Base-by-base conservation (phyloP, 1,140 invertebrate genomes). In the Vollenhovia emeryi region DNA sequence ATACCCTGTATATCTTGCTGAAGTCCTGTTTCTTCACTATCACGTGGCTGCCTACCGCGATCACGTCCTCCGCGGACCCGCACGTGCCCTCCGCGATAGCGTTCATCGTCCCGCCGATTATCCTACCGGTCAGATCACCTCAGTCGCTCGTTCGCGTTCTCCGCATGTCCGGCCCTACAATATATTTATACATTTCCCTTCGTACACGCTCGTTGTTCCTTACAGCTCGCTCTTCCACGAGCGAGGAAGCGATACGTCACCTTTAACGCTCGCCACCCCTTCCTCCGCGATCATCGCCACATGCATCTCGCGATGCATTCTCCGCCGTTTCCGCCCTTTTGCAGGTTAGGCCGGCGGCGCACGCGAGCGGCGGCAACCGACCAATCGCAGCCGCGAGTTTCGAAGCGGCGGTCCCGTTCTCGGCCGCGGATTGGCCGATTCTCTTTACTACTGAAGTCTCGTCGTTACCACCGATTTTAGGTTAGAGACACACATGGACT, bases 21-120 rank as follows among this genome's bases (percentile, higher is more conserved):
- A 96, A 98, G 85, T 96, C 96, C 87, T 97, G 96, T 84, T 97
- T 96, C 92, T 98, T 96, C 43, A 98, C 96, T 85, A 98, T 95
- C 33, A 98, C 96, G 89, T 97, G 97, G 87, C 96, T 96, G 9
- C 97, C 97, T n/a, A 96, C 78, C 83, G 94, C 94, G 57, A 97
- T 95, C 36, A 90, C 80, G 27, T 95, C 91, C n/a, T 94, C 80
- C 1, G 18, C 11, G 7, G 15, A 24, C 43, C 79, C 87, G 18
- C 57, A 43, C 84, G 88, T 87, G 13, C 76, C 84, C 62, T 24
- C 21, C 24, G 18, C 24, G 11, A 15, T 2, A 7, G 30, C 40
- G 6, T 4, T 64, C 55, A 64, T 76, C 5, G 13, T 43, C 68
- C 21, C 3, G 8, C 15, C 13, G n/a, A 30, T 33, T 40, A 5